Evolutionary conservation across 2,797 vertebrate species (phyloP).

Genomic region (Oreortyx pictus): DNA sequence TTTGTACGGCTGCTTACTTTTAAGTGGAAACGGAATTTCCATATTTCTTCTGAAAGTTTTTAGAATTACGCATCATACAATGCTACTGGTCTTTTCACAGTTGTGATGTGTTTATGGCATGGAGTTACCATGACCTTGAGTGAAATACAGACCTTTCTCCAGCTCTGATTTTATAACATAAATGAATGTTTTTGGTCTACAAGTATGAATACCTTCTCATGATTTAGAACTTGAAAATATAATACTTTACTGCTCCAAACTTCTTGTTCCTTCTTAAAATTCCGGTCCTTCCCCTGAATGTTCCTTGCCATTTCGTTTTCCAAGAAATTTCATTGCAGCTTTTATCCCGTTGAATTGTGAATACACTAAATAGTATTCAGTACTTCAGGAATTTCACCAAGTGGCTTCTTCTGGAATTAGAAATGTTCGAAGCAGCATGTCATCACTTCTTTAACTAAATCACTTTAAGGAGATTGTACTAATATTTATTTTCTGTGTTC

Average conservation of each 20-base stretch:
- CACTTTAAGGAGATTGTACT: neutral
- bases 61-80: neutral
- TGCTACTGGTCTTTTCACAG: neutral
- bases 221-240: neutral
- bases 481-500: neutral
- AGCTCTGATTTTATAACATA: neutral
- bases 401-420: neutral
- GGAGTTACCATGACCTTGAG: neutral
- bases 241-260: neutral
- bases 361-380: neutral
- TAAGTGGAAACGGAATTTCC: neutral
- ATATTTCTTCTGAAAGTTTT: neutral
- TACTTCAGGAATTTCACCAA: neutral
- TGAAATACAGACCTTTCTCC: neutral
- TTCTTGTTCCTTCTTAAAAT: neutral
- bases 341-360: rapidly evolving
- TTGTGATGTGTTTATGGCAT: neutral
- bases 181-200: neutral
- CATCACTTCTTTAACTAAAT: neutral
- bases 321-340: neutral
- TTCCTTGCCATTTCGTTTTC: neutral
- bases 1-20: neutral
- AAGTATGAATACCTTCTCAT: neutral
- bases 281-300: neutral
- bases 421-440: neutral